Evolutionary conservation across 2,113 vertebrate species (phyloP).

Genomic region (Kryptolebias marmoratus): DNA sequence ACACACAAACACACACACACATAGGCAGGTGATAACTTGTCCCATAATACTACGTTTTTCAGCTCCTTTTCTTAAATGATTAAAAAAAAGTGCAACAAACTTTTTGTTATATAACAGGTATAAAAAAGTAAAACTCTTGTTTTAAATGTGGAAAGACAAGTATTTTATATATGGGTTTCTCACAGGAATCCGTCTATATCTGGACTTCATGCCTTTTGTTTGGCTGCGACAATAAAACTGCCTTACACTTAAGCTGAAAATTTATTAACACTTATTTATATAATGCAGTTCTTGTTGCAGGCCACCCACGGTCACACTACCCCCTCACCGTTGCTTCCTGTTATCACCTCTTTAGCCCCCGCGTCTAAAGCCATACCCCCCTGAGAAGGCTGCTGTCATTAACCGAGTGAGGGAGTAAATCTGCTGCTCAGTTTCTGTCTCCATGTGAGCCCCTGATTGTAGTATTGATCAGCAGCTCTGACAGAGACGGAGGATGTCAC

Average conservation of each 20-base stretch:
- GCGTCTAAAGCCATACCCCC: slow-evolving; percentile 48
- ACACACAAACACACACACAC: too few species aligned
- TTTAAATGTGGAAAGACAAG: too few species aligned
- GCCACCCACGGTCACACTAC: slow-evolving; percentile 63
- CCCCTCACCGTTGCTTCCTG: slow-evolving; percentile 60
- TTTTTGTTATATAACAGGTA: too few species aligned
- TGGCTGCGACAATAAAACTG: slow-evolving; percentile 36
- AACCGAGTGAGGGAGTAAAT: slow-evolving; percentile 13
- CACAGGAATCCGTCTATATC: slow-evolving; percentile 38
- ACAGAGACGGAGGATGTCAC: slow-evolving; percentile 42
- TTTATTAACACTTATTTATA: slow-evolving; percentile 65
- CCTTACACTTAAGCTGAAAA: slow-evolving; percentile 53
- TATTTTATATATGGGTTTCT: too few species aligned
- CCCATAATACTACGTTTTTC: too few species aligned
- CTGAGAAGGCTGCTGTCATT: slow-evolving; percentile 19
- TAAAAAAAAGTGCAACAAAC: too few species aligned
- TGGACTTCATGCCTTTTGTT: slow-evolving; percentile 40
- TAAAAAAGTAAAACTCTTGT: too few species aligned
- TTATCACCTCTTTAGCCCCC: slow-evolving; percentile 63
- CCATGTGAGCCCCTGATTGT: slow-evolving; percentile 27
- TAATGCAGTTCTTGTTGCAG: slow-evolving; percentile 56
- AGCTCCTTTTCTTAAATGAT: too few species aligned
- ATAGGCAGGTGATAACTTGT: too few species aligned
- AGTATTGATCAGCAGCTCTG: slow-evolving; percentile 52
- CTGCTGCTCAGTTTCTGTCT: slow-evolving; percentile 24